These are phyloP conservation scores for Lithobius niger DNA, from an alignment of 1,140 invertebrate genomes.

Conservation along the genomic window DNA sequence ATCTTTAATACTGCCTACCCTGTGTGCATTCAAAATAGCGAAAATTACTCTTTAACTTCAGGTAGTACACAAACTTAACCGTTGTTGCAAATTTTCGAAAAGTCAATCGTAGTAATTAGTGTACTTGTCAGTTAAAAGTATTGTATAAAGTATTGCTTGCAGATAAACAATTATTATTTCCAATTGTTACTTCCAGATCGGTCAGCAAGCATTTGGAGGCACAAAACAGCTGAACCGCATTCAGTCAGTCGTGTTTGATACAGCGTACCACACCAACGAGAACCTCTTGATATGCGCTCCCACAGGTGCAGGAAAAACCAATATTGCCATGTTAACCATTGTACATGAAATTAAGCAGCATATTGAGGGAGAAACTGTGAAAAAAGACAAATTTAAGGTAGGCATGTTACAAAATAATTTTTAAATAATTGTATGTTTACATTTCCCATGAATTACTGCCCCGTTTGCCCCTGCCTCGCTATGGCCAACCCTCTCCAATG, in stretches of 20 bases:
- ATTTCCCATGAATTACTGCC: conserved; percentile 1
- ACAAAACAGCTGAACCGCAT: conserved; percentile 82
- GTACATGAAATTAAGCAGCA: conserved; percentile 79
- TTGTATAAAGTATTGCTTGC: too few species aligned
- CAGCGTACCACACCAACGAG: conserved; percentile 92
- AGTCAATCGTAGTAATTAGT: too few species aligned
- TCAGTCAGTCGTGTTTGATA: conserved; percentile 87
- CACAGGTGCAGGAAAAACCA: conserved; percentile 95
- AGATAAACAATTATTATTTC: too few species aligned
- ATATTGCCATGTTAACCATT: conserved; percentile 88
- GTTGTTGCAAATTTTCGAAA: too few species aligned
- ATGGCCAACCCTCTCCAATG: too few species aligned
- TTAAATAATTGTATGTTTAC: conserved; percentile 2
- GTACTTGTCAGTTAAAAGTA: too few species aligned
- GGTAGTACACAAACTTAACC: too few species aligned
- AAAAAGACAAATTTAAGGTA: conserved; percentile 88
- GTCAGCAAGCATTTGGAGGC: conserved; percentile 70
- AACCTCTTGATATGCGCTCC: conserved; percentile 94
- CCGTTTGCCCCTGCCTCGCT: too few species aligned
- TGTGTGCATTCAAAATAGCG: too few species aligned
- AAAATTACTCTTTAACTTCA: too few species aligned
- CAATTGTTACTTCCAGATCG: too few species aligned
- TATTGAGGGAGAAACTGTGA: conserved; percentile 60
- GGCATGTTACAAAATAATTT: conserved; percentile 8
- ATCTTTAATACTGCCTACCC: too few species aligned